These are phyloP conservation scores for Entomobrya proxima DNA, from an alignment of 2,888 invertebrate genomes.

Conservation along the genomic window DNA sequence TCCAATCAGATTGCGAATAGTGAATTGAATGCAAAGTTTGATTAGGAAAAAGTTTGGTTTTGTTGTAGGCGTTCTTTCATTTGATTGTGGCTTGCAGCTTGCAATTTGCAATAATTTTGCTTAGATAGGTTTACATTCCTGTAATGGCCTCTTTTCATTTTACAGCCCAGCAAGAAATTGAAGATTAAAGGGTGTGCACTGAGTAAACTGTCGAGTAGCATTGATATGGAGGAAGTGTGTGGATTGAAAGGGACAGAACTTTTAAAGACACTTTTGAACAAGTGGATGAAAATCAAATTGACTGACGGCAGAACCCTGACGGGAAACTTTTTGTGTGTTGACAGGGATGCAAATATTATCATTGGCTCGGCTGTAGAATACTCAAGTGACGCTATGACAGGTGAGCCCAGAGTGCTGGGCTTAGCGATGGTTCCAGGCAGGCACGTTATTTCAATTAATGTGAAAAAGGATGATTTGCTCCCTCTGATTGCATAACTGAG, in stretches of 20 bases:
- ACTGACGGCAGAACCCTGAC: conserved; percentile 74
- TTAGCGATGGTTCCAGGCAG: conserved; percentile 75
- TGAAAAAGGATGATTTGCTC: conserved; percentile 61
- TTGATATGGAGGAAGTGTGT: conserved; percentile 60
- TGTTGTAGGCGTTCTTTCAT: too few species aligned
- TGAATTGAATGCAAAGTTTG: too few species aligned
- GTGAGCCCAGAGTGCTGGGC: conserved; percentile 74
- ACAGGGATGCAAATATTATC: conserved; percentile 75
- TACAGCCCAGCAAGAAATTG: conserved; percentile 33
- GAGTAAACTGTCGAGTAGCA: not conserved
- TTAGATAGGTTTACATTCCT: too few species aligned
- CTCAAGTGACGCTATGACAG: conserved; percentile 68
- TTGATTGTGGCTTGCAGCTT: too few species aligned
- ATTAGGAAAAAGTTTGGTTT: too few species aligned
- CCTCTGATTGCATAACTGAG: conserved; percentile 30
- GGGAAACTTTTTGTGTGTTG: conserved; percentile 75
- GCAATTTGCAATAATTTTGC: too few species aligned
- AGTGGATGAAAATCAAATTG: conserved; percentile 72
- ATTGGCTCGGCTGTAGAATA: conserved; percentile 75
- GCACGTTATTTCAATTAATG: conserved; percentile 73
- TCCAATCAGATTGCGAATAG: not conserved
- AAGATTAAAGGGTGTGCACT: conserved; percentile 3
- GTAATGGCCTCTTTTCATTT: conserved; percentile 32
- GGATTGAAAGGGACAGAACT: conserved; percentile 71
- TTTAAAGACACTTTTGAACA: conserved; percentile 72